Base-by-base conservation (phyloP, 1,140 invertebrate genomes). In the Lordiphosa stackelbergi region DNA sequence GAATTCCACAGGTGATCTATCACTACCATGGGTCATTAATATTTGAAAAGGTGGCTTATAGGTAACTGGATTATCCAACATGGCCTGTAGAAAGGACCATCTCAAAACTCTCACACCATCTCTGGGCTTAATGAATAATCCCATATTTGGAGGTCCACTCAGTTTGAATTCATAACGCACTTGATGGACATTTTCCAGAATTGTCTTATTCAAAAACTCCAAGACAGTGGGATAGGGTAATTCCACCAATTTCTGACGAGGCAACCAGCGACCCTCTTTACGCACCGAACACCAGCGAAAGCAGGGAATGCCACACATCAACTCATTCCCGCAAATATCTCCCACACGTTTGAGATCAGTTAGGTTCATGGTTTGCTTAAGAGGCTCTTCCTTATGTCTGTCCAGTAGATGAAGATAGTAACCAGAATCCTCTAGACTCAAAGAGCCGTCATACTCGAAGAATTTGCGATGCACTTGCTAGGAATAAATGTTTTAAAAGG, bases 221-320 rank as follows among this genome's bases (percentile, higher is more conserved):
- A 86, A 24, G 1, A n/a, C 52, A 0, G 64, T 59, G 24, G 40
- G 9, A 13, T 42, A 55, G 1, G 74, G 78, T 10, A 78, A 34
- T 16, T 66, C 49, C 2, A 84, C 42, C 0, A 45, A 56, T 2
- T 66, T 24, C 10, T 64, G 19, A 0, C 74, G 55, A 0, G 66
- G 52, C 24, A 86, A 38, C 65, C 69, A 86, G 10, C 54, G 54
- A 2, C 55, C 70, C 16, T 68, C 35, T 7, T 55, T 11, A 5
- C 69, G 56, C 16, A 55, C 4, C 3, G n/a, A 6, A 35, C 55
- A 48, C 16, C 22, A 74, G 31, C 72, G 71, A 46, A 93, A 90
- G 85, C 93, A 93, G 16, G 93, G 93, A 72, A 94, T 85, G 1
- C 94, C 94, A 84, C 94, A 95, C 69, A 92, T 93, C 46, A 94